These are phyloP conservation scores for Papilio polyxenes DNA, from an alignment of 1,140 invertebrate genomes.

Conservation along the genomic window DNA sequence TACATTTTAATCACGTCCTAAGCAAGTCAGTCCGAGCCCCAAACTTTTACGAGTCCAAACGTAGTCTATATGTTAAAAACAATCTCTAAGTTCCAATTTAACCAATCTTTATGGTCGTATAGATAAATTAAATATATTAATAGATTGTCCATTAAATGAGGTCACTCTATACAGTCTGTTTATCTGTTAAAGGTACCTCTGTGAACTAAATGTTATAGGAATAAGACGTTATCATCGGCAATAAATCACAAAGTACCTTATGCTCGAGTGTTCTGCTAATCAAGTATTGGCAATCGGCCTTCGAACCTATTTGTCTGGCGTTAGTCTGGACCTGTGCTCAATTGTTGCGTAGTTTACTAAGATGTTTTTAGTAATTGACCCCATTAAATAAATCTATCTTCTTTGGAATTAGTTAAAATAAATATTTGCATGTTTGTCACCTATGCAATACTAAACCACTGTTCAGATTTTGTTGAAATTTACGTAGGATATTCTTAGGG, in stretches of 20 bases:
- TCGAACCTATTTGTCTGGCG: constrained; percentile 48
- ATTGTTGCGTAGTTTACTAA: not conserved
- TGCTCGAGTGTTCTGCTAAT: constrained; percentile 31
- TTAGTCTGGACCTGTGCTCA: constrained; percentile 42
- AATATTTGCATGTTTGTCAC: too few relatives aligned
- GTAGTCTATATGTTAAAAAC: too few relatives aligned
- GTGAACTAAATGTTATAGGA: not conserved
- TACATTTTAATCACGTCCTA: too few relatives aligned
- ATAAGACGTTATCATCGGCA: constrained; percentile 17
- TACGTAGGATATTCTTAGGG: too few relatives aligned
- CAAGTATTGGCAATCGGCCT: constrained; percentile 45
- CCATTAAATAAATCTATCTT: not conserved
- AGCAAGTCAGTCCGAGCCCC: too few relatives aligned
- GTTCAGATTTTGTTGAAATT: too few relatives aligned
- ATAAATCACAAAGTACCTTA: constrained; percentile 25
- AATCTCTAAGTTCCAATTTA: too few relatives aligned
- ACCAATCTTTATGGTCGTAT: too few relatives aligned
- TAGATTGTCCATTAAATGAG: not conserved
- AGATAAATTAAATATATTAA: not conserved
- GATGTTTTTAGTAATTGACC: not conserved
- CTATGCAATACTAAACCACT: too few relatives aligned
- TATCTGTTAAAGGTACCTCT: not conserved
- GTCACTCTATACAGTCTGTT: not conserved
- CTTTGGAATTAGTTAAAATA: not conserved
- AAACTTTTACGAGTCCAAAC: too few relatives aligned